phyloP scores from a whole-genome alignment of 2,113 vertebrate genomes.

The Leiothrix lutea region DNA sequence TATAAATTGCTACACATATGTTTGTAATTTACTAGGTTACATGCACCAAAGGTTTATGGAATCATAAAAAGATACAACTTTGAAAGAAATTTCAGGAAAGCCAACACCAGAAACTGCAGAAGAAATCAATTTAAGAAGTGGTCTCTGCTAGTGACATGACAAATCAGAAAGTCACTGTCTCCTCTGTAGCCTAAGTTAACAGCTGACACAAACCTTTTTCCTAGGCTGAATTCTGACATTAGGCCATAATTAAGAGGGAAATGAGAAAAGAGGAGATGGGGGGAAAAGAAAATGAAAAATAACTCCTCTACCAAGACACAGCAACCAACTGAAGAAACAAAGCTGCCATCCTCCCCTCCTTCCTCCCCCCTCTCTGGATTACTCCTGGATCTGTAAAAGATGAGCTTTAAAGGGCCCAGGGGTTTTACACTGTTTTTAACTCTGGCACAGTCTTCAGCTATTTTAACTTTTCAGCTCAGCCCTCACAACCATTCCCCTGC shows the following conservation, averaged over 20 bases:
- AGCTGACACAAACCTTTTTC: not conserved
- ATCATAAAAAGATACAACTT: not conserved
- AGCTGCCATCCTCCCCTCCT: not conserved
- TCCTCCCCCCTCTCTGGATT: not conserved
- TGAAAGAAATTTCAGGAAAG: not conserved
- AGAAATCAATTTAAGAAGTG: not conserved
- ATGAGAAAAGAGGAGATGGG: not conserved
- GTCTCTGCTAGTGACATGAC: not conserved
- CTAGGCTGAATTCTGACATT: not conserved
- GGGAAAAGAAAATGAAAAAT: not conserved
- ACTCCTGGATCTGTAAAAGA: not conserved
- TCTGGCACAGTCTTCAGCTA: not conserved
- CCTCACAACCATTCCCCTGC: not conserved
- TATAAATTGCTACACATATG: not conserved
- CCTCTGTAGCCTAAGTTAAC: not conserved
- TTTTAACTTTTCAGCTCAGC: not conserved
- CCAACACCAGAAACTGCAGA: not conserved
- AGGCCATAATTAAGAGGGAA: not conserved
- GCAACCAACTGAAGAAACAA: not conserved
- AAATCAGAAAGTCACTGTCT: not conserved
- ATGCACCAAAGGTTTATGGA: not conserved
- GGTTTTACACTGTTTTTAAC: not conserved
- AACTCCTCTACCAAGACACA: not conserved
- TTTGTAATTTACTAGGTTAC: not conserved
- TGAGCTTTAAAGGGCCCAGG: not conserved